Evolutionary conservation across 2,797 vertebrate genomes (phyloP).

Genomic region (Esox masquinongy): DNA sequence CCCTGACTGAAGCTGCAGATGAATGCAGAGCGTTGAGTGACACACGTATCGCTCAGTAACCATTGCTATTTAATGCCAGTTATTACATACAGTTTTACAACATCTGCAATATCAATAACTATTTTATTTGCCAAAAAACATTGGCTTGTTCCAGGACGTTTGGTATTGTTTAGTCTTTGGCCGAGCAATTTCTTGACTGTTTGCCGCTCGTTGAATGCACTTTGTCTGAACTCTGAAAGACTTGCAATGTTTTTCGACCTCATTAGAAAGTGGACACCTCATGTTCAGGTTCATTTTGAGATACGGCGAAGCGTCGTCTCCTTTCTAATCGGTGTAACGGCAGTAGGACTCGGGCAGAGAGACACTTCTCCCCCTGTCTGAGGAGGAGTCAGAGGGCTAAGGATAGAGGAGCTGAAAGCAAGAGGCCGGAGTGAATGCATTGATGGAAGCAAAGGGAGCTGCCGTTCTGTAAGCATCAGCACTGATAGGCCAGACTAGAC

Average conservation of each 20-base stretch:
- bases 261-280: slow-evolving; percentile 51
- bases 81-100: not conserved
- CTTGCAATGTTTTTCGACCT: slow-evolving; percentile 38
- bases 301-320: slow-evolving; percentile 13
- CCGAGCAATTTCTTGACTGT: slow-evolving; percentile 1
- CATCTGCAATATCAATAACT: not conserved
- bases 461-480: not conserved
- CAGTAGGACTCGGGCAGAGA: not conserved
- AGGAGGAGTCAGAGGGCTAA: slow-evolving; percentile 23
- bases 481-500: not conserved
- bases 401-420: slow-evolving; percentile 1
- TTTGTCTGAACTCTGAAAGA: slow-evolving; percentile 21
- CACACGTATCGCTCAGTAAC: slow-evolving; percentile 50
- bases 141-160: slow-evolving; percentile 45
- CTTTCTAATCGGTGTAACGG: slow-evolving; percentile 56
- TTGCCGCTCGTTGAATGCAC: slow-evolving; percentile 16
- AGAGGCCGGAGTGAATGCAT: not conserved
- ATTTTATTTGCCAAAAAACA: slow-evolving; percentile 27
- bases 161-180: slow-evolving; percentile 51
- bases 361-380: slow-evolving; percentile 16
- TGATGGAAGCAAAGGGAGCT: not conserved
- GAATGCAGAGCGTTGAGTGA: slow-evolving; percentile 48
- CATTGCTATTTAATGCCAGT: slow-evolving; percentile 42
- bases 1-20: slow-evolving; percentile 23
- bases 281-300: slow-evolving; percentile 44